phyloP scores from a whole-genome alignment of 2,113 vertebrate species.

The Taurulus bubalis region DNA sequence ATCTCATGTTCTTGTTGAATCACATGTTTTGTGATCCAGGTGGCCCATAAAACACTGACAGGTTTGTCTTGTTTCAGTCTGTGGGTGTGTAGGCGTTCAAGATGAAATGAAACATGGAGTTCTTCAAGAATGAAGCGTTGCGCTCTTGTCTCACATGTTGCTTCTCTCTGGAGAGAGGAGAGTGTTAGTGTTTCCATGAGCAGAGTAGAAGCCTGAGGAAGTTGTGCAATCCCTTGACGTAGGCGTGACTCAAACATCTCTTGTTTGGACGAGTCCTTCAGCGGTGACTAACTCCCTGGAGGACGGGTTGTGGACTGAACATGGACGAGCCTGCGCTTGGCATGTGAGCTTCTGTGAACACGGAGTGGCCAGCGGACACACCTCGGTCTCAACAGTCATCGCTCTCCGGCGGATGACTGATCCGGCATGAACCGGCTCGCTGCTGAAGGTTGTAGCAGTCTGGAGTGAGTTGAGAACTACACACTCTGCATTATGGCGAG shows the following conservation, averaged over 20 bases:
- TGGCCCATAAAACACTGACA: neutral
- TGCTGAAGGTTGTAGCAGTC: too few relatives aligned
- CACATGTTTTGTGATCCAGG: neutral
- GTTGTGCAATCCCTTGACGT: neutral
- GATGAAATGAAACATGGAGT: too few relatives aligned
- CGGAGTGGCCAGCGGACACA: neutral
- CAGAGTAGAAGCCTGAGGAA: neutral
- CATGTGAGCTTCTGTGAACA: neutral
- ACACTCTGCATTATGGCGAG: neutral
- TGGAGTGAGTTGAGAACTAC: neutral
- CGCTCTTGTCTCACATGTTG: neutral
- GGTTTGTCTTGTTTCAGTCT: neutral
- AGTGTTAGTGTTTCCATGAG: neutral
- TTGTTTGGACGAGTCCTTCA: neutral
- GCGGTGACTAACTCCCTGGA: neutral
- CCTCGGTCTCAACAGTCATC: neutral
- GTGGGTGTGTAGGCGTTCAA: neutral
- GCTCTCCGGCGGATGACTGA: neutral
- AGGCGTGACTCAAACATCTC: conserved; percentile 13
- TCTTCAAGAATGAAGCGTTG: neutral
- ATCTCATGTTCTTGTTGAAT: neutral
- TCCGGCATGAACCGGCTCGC: neutral
- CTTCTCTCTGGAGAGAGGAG: neutral
- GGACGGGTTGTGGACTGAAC: neutral
- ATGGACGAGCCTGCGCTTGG: neutral